These are phyloP conservation scores for Morpho achilles DNA, from an alignment of 2,888 invertebrate species.

Conservation along the genomic window DNA sequence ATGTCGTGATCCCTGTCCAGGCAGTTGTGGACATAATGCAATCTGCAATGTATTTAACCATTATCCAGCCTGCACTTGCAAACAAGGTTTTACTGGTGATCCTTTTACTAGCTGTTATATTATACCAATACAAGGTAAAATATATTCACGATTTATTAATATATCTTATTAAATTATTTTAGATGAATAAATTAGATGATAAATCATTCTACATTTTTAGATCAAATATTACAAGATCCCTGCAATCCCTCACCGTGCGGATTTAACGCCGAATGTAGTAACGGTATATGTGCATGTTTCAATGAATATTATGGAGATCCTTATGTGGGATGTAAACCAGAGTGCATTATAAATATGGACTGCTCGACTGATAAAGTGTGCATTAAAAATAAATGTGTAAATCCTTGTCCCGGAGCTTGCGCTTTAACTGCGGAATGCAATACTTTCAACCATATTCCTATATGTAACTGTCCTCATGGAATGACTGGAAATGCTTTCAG, in stretches of 20 bases:
- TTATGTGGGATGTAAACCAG: slow-evolving; percentile 85
- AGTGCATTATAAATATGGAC: slow-evolving; percentile 87
- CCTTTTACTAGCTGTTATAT: slow-evolving; percentile 83
- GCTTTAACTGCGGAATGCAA: slow-evolving; percentile 79
- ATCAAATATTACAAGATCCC: slow-evolving; percentile 72
- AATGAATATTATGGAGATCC: slow-evolving; percentile 88
- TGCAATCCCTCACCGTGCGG: slow-evolving; percentile 88
- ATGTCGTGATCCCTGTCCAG: slow-evolving; percentile 86
- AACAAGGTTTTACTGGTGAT: slow-evolving; percentile 86
- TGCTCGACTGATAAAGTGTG: slow-evolving; percentile 85
- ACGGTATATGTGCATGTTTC: slow-evolving; percentile 84
- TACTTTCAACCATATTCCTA: slow-evolving; percentile 83
- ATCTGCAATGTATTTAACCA: slow-evolving; percentile 83
- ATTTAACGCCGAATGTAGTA: slow-evolving; percentile 80
- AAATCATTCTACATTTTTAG: slow-evolving; percentile 39
- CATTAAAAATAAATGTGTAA: slow-evolving; percentile 84
- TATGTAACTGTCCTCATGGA: slow-evolving; percentile 82
- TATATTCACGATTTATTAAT: slow-evolving; percentile 21
- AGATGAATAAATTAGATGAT: not conserved
- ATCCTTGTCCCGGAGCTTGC: slow-evolving; percentile 87
- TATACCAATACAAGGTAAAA: slow-evolving; percentile 56
- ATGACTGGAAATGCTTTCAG: slow-evolving; percentile 85
- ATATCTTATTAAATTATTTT: slow-evolving; percentile 20
- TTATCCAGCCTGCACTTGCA: slow-evolving; percentile 83
- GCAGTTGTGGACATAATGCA: slow-evolving; percentile 83